Base-by-base conservation (phyloP, 2,113 vertebrate genomes). In the Sinosuthora webbiana region DNA sequence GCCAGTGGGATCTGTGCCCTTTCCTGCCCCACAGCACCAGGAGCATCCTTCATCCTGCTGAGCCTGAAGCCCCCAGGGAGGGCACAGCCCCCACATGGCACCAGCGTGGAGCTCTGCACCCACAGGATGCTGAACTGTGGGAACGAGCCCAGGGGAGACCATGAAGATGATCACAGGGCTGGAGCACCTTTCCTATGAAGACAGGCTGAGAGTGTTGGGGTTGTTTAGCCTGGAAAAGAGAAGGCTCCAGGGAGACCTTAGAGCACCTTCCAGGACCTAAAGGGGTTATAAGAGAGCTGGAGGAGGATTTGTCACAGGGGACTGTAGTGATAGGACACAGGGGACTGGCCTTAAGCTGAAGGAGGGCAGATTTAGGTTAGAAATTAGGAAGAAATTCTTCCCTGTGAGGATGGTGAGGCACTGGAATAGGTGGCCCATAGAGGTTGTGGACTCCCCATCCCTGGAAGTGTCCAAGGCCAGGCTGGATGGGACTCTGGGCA, bases 51-150 rank as follows among this genome's bases (percentile, higher is more conserved):
- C 71, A 68, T 7, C 44, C 52, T 52, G 71, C 87, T 24, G 35
- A 76, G 37, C 37, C 50, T 3, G 1, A 5, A 56, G 52, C 22
- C 4, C 0, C 31, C 2, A 1, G 30, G 55, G 15, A 24, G n/a
- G 50, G 1, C 1, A 2, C 60, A 39, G 52, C 8, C 20, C 31
- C 22, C 3, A 5, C 3, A 0, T 0, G 3, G 44, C 67, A 5
- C 37, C 53, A 9, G 2, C 3, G 11, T 16, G 57, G 16, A 14
- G 23, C 0, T 24, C 42, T 75, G 50, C n/a, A 17, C 20, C 80
- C 60, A 44, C 28, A 0, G 6, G 39, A 1, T 1, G 0, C 28
- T 28, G 74, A 20, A 2, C 23, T 45, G 47, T 45, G 55, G 74
- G 55, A 60, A 33, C 0, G 10, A 75, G 70, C 60, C 70, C 70